A percentile compares a stretch with the other conserved stretches of the same genome.
These are phyloP conservation scores for Vesta saturnalis DNA, from an alignment of 2,888 invertebrate species.

Conservation along the genomic window DNA sequence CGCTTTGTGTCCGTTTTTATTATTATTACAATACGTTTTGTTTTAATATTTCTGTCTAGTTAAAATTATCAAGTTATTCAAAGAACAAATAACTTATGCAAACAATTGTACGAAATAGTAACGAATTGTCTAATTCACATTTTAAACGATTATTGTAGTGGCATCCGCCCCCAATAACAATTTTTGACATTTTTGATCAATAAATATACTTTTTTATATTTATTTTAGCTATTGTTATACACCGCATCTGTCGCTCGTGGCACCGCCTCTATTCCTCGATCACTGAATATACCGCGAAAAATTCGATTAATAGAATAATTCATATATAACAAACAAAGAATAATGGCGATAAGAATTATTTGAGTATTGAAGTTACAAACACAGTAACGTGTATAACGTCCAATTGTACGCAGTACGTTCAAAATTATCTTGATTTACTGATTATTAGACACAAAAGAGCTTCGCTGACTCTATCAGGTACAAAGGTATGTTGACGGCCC, in stretches of 20 bases:
- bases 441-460: constrained; percentile 28
- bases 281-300: not conserved
- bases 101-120: not conserved
- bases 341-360: not conserved
- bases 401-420: no score
- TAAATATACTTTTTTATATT: not conserved
- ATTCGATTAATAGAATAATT: not conserved
- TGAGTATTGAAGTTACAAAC: not conserved
- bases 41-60: no score
- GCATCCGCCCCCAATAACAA: not conserved
- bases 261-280: not conserved
- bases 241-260: not conserved
- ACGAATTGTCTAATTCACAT: not conserved
- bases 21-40: no score
- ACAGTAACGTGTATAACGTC: not conserved
- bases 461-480: constrained; percentile 33
- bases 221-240: not conserved
- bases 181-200: not conserved
- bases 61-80: no score
- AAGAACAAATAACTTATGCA: no score
- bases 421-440: constrained; percentile 34
- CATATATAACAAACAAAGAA: not conserved
- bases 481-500: constrained; percentile 42
- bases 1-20: no score
- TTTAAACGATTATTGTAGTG: not conserved